Conservation (phyloP, 2,888 invertebrate genomes). For the Xanthia icteritia region DNA sequence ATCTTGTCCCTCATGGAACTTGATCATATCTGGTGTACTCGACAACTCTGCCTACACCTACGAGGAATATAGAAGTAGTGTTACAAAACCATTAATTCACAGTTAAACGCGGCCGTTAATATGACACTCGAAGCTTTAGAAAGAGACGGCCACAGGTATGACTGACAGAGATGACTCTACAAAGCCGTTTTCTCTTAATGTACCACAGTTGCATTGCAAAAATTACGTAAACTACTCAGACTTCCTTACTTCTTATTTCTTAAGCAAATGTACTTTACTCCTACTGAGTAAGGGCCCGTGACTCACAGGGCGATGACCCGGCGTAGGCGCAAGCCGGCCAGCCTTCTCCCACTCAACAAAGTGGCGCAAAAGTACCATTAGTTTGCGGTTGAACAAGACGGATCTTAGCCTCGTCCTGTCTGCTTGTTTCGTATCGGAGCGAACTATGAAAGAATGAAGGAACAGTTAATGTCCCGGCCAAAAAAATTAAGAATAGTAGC, state of each 20-base stretch:
- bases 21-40: not conserved
- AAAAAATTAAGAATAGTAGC: not conserved
- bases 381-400: no score
- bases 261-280: conserved; percentile 58
- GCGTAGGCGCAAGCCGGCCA: conserved; percentile 60
- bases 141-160: not conserved
- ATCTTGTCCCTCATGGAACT: not conserved
- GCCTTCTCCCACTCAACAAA: conserved; percentile 35
- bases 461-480: not conserved
- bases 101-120: not conserved
- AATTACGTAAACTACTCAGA: conserved; percentile 34
- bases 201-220: conserved; percentile 12
- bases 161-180: not conserved
- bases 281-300: conserved; percentile 60
- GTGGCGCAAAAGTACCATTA: conserved; percentile 34
- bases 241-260: conserved; percentile 42
- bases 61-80: not conserved
- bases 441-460: not conserved
- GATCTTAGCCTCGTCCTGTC: not conserved
- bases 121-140: not conserved
- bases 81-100: not conserved
- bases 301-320: conserved; percentile 61
- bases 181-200: not conserved
- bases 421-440: not conserved
- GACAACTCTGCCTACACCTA: not conserved